Conservation (phyloP, 2,797 vertebrate species). For the Setipinna tenuifilis region DNA sequence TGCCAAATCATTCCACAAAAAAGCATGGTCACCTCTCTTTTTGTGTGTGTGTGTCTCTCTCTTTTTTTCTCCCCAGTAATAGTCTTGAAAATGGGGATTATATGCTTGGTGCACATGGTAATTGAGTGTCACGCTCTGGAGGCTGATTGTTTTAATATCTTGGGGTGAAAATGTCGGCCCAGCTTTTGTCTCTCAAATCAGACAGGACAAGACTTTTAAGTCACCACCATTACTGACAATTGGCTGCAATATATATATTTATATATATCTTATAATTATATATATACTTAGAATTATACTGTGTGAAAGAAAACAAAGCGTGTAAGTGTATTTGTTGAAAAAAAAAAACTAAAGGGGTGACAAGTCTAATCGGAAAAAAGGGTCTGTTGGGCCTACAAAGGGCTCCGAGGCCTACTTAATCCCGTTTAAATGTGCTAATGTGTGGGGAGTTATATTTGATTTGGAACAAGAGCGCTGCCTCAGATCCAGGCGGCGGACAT, state of each 20-base stretch:
- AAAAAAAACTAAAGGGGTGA: background rate
- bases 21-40: background rate
- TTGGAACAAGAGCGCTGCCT: background rate
- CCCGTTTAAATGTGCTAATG: background rate
- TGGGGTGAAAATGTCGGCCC: background rate
- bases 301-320: background rate
- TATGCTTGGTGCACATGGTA: slow-evolving; percentile 2
- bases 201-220: background rate
- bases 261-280: too few species aligned
- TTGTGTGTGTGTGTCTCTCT: background rate
- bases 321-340: too few species aligned
- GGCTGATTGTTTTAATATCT: slow-evolving; percentile 20
- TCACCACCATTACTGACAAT: background rate
- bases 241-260: too few species aligned
- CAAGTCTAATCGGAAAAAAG: background rate
- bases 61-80: background rate
- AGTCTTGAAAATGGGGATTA: slow-evolving; percentile 1
- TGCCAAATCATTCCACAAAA: background rate
- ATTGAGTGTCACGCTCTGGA: background rate
- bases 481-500: background rate
- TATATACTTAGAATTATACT: background rate
- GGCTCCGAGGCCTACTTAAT: background rate
- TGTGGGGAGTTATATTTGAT: background rate
- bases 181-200: slow-evolving; percentile 1
- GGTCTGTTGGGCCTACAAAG: background rate